Conservation (phyloP, 2,888 invertebrate species). For the Lithophane socia region DNA sequence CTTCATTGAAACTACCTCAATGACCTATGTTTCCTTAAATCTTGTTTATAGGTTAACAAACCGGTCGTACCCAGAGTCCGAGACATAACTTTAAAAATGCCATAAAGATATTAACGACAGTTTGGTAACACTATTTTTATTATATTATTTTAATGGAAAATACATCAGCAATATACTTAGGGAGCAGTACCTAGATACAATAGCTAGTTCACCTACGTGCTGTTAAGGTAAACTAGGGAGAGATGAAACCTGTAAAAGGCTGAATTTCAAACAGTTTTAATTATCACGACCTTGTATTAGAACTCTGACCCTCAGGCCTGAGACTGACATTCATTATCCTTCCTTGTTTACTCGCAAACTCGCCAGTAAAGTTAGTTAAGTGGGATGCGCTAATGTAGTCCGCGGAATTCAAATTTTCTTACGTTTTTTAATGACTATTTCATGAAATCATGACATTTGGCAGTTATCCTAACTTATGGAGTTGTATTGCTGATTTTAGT, state of each 20-base stretch:
- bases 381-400: no score
- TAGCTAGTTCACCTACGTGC: background rate
- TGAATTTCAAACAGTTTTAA: background rate
- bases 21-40: no score
- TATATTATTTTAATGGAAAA: background rate
- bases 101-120: background rate
- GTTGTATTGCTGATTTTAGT: no score
- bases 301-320: background rate
- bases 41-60: background rate
- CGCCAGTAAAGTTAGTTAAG: background rate
- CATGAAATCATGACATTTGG: no score
- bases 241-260: background rate
- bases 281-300: background rate
- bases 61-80: background rate
- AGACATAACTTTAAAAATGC: background rate
- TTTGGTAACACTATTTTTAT: background rate
- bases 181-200: background rate
- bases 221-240: background rate
- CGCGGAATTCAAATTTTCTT: no score
- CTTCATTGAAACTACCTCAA: no score
- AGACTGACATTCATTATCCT: conserved; percentile 3
- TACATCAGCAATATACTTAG: background rate
- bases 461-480: no score
- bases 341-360: conserved; percentile 5
- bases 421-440: no score